Base-by-base conservation (phyloP, 2,113 vertebrate species). In the Rhea americana region DNA sequence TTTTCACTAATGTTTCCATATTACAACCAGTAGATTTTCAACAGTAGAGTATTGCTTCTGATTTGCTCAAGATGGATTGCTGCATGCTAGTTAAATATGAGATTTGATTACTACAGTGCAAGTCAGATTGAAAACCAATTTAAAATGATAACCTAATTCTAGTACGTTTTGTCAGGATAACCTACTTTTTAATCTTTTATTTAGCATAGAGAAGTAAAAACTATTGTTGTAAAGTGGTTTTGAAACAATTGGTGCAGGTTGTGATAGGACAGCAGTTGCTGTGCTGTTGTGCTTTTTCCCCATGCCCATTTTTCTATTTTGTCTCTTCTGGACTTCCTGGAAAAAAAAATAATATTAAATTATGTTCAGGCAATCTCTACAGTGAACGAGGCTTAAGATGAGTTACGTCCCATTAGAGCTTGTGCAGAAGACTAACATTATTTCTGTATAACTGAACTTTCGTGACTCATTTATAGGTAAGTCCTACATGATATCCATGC, bases 401-500 rank as follows among this genome's bases (percentile, higher is more conserved):
- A 74, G 11, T n/a, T 81, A 1, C 51, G 14, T 16, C 3, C 66
- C 59, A 37, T 25, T 77, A 62, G 58, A 45, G 58, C 48, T 32
- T 65, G 61, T 51, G 63, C 37, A 39, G 35, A 78, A 37, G 25
- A 50, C 28, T 47, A 51, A 30, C 53, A 48, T 50, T 62, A 62
- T 30, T 50, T 37, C 45, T 37, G 15, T 63, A 43, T 45, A 59
- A 17, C n/a, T 48, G 55, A 59, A 21, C 19, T 76, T 51, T 2
- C 7, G 13, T 50, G 78, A 24, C 5, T 30, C 2, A 0, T 39
- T 25, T 81, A 13, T 76, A 50, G 71, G 59, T 87, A 74, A 87
- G 61, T 85, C 48, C 35, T 75, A 24, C 22, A 21, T 26, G n/a
- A 2, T 5, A 15, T 30, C 3, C 0, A 0, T 2, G 4, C 51